A percentile compares a stretch with the other conserved stretches of the same genome.
phyloP scores from a whole-genome alignment of 92 coral and sea anemone species.

The Palythoa grandis region DNA sequence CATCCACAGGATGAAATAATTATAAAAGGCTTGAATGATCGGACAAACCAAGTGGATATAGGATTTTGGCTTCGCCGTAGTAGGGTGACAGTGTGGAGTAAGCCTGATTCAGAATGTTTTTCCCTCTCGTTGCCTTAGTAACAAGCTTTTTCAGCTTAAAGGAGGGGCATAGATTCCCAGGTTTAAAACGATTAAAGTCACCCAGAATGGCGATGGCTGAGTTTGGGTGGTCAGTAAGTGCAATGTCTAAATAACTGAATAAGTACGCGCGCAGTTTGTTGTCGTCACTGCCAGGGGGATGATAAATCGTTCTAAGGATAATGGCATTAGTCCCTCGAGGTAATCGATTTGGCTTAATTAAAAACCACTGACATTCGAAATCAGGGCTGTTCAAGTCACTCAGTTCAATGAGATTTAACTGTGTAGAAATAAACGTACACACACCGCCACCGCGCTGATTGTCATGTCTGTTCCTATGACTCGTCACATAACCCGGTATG shows the following conservation, averaged over 20 bases:
- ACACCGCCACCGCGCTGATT: neutral
- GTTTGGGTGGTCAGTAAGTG: slow-evolving; percentile 1
- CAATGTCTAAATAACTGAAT: neutral
- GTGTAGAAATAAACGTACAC: neutral
- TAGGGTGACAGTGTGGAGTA: no score
- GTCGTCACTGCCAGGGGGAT: neutral
- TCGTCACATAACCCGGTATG: neutral
- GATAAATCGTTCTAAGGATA: neutral
- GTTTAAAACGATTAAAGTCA: slow-evolving; percentile 34
- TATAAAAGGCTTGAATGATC: no score
- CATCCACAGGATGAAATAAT: no score
- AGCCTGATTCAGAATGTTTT: slow-evolving; percentile 44
- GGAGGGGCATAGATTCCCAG: slow-evolving; percentile 33
- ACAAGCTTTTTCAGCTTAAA: slow-evolving; percentile 49
- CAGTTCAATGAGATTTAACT: neutral
- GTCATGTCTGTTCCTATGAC: neutral
- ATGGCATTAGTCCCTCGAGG: neutral
- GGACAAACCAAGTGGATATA: no score
- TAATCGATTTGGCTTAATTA: neutral
- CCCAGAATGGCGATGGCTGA: slow-evolving; percentile 11
- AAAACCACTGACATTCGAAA: neutral
- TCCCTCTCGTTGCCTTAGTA: slow-evolving; percentile 41
- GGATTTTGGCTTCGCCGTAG: no score
- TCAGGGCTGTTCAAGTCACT: neutral
- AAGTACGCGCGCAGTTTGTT: neutral